Evolutionary conservation across 2,113 vertebrate species (phyloP), one percentile per base, ranked within the genome.

Genomic region (Myotis brandtii): DNA sequence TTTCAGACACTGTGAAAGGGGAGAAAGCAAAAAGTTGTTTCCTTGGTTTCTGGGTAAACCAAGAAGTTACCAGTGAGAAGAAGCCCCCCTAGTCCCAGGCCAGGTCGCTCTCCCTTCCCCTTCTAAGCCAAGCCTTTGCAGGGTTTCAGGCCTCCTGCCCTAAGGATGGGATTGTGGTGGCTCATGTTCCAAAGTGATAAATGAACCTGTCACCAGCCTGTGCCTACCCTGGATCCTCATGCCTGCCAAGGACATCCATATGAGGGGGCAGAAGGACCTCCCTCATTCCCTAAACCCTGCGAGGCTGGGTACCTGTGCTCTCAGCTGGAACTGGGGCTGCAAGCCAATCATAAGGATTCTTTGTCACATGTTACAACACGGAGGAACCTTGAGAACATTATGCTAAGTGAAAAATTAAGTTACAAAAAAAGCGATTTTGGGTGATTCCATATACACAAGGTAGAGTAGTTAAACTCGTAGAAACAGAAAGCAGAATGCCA

Each of bases 121-220:
- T 20, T 54, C 67, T 48, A 10, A 9, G 43, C 13, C 52, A 52
- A 27, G 23, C 40, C 87, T 56, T 17, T 59, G 5, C 54, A 46
- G n/a, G 46, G 16, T 34, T 59, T 92, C 54, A 30, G n/a, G 48
- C 17, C 23, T 73, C 32, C 34, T 20, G 34, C 25, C 90, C 30
- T 0, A 11, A 37, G 20, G 4, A 10, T 4, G 5, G 30, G 34
- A 43, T 27, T 62, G 34, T 66, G n/a, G 30, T 18, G 54, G 43
- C 20, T 91, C 48, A 1, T 0, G 40, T 72, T 13, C 32, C 37
- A 59, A 17, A 34, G 30, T 69, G 62, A 50, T 76, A 48, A 37
- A 17, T 10, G 66, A 72, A 23, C 12, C n/a, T 0, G 0, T 30
- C 21, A 13, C n/a, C 1, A 2, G 27, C 5, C n/a, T 9, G 56